Percentiles rank a stretch among this genome's conserved stretches.
Conservation (phyloP, 2,113 vertebrate species). For the Tachycineta bicolor region DNA sequence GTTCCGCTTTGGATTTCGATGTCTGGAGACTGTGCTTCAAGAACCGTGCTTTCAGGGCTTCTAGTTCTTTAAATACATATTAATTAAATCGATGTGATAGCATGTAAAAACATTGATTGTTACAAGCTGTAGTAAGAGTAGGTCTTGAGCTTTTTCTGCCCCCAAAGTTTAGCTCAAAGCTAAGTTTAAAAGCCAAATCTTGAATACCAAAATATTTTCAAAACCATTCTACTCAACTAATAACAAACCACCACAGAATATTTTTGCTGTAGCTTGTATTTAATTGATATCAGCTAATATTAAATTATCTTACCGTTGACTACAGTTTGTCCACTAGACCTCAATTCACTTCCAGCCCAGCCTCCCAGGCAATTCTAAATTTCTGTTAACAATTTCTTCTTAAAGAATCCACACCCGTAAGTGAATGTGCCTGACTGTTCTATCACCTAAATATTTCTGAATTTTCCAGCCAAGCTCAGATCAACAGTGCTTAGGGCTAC, state of each 20-base stretch:
- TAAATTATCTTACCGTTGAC: not conserved
- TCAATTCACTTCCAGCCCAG: not conserved
- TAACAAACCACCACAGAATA: not conserved
- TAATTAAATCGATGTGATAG: not conserved
- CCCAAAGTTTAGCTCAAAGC: not conserved
- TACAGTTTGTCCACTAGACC: not conserved
- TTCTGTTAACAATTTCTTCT: not conserved
- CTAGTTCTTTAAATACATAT: slow-evolving; percentile 78
- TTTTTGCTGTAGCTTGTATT: not conserved
- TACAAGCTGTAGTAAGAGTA: not conserved
- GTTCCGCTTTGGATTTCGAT: slow-evolving; percentile 65
- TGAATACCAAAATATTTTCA: not conserved
- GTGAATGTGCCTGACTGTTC: not conserved
- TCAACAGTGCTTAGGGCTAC: not conserved
- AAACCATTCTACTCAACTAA: not conserved
- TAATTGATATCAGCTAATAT: not conserved
- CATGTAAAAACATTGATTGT: not conserved
- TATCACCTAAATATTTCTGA: not conserved
- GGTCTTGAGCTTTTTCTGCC: not conserved
- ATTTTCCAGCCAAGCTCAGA: not conserved
- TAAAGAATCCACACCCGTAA: not conserved
- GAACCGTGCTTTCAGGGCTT: slow-evolving; percentile 91
- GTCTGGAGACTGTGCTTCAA: slow-evolving; percentile 82
- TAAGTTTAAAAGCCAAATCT: not conserved
- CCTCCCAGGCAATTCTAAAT: not conserved